Evolutionary conservation across 2,888 invertebrate genomes (phyloP), one percentile per base, ranked within the genome.

Genomic region (Corbicula japonica): DNA sequence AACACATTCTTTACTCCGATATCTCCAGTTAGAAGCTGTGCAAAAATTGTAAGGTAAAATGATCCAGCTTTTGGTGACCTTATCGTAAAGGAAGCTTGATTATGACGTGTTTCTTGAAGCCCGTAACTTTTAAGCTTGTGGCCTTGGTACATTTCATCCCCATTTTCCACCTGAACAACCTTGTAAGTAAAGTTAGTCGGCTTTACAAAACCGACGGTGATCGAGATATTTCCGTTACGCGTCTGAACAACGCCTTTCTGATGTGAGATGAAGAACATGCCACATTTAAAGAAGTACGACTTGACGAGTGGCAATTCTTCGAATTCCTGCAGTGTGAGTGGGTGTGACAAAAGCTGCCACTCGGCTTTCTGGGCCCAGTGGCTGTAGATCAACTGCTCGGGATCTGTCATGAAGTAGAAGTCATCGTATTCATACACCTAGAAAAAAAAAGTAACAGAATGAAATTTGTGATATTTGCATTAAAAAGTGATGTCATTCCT

Each of bases 321-420:
- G 84, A 92, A 93, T 77, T 93, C 91, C n/a, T 86, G 84, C 74
- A 91, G 88, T n/a, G 84, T 86, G 32, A 92, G 83, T 4, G 90
- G 88, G 38, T 88, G 83, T 8, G 85, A 69, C n/a, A 93, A 83
- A 38, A 93, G 90, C 84, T 93, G 92, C 93, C 93, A 93, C 61
- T 89, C 87, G 0, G 88, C 83, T 52, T 92, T 91, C 84, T 93
- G 92, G 2, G 92, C 91, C 90, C 92, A 93, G 84, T 93, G 93
- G 76, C 92, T 92, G 91, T 92, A 93, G 83, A 93, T 90, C 62
- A 93, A 88, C 79, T 93, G 91, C 52, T 98, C 97, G 0, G 99
- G 98, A 94, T 99, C 99, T 32, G 99, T 99, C 91, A 99, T 95
- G 95, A 99, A 99, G 94, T 99, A 99, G 94, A 99, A 99, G 94